phyloP scores from a whole-genome alignment of 2,797 vertebrate genomes.

The Smutsia temminckii region DNA sequence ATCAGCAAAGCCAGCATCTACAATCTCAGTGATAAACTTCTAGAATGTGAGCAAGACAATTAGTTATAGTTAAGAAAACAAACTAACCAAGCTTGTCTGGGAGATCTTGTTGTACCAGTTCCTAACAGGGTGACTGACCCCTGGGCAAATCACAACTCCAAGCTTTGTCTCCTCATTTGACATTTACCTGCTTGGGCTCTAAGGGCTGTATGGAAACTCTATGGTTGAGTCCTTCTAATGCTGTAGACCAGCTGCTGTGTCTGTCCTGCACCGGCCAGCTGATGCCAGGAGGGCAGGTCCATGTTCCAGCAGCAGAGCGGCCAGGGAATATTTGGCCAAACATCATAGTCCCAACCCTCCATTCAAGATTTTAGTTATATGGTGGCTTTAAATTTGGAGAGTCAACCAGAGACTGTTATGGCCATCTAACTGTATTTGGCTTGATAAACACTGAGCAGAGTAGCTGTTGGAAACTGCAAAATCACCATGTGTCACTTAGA shows the following conservation, averaged over 20 bases:
- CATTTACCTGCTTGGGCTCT: background rate
- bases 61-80: background rate
- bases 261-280: too few species aligned
- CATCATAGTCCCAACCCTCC: background rate
- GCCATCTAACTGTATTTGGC: background rate
- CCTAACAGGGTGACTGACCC: too few species aligned
- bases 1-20: background rate
- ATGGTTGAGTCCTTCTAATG: background rate
- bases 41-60: background rate
- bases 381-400: background rate
- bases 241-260: background rate
- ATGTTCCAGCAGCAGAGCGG: too few species aligned
- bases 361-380: background rate
- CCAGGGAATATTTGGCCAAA: background rate
- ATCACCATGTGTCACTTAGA: background rate
- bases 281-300: accelerated
- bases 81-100: background rate
- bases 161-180: background rate
- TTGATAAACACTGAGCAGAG: background rate
- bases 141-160: background rate
- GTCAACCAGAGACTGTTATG: background rate
- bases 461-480: background rate
- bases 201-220: background rate
- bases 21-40: background rate
- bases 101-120: background rate